Evolutionary conservation across 2,888 invertebrate genomes (phyloP).

Genomic region (Zeuzera pyrina): DNA sequence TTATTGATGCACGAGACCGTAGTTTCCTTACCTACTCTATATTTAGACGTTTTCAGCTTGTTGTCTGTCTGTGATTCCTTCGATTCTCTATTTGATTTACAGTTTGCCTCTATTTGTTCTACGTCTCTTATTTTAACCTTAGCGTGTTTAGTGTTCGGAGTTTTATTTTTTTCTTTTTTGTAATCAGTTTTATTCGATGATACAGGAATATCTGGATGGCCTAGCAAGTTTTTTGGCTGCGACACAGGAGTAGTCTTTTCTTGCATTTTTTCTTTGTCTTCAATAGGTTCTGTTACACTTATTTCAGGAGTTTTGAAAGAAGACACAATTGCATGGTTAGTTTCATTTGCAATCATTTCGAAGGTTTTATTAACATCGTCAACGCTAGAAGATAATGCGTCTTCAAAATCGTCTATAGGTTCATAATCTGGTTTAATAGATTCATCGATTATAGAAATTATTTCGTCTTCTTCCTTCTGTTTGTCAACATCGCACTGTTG

Average conservation of each 20-base stretch:
- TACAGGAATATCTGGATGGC: constrained; percentile 67
- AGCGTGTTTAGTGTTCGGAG: constrained; percentile 48
- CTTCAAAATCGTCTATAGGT: constrained; percentile 60
- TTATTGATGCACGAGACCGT: constrained; percentile 44
- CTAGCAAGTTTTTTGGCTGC: constrained; percentile 72
- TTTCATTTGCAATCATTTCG: constrained; percentile 51
- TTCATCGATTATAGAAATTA: constrained; percentile 7
- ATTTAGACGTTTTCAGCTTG: constrained; percentile 28
- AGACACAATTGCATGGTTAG: constrained; percentile 15
- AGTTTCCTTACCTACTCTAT: constrained; percentile 28
- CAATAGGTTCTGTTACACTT: constrained; percentile 42
- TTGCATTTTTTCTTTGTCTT: constrained; percentile 26
- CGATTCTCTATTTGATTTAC: constrained; percentile 24
- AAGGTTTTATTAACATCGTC: constrained; percentile 59
- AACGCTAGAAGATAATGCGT: constrained; percentile 52
- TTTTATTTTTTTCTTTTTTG: constrained; percentile 66
- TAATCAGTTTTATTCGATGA: constrained; percentile 67
- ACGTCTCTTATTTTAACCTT: constrained; percentile 60
- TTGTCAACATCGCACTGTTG: constrained; percentile 24
- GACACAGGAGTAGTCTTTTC: constrained; percentile 37
- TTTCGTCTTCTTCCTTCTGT: neutral
- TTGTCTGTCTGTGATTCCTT: constrained; percentile 46
- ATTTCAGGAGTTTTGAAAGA: constrained; percentile 40
- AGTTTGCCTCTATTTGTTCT: constrained; percentile 30
- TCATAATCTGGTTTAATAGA: constrained; percentile 27